A percentile compares a stretch with the other conserved stretches of the same genome.
These are phyloP conservation scores for Potorous gilbertii DNA, from an alignment of 2,797 vertebrate species.

Conservation along the genomic window DNA sequence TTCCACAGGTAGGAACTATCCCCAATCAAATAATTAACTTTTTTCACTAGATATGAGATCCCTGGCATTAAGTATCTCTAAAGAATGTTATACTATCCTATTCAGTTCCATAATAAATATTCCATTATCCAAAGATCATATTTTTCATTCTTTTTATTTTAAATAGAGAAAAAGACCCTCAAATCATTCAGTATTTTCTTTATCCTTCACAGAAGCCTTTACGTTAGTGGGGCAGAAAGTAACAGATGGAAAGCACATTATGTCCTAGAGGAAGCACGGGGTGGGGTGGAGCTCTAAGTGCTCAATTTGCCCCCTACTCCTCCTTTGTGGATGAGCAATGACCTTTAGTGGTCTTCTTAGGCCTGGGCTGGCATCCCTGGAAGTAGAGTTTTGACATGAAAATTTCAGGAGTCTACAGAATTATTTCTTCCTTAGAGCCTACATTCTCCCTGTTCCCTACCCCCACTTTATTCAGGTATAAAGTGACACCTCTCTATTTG, in stretches of 20 bases:
- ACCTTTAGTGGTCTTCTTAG: neutral
- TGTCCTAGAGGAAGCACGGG: neutral
- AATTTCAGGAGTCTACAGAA: conserved; percentile 20
- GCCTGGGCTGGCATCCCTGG: neutral
- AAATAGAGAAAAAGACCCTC: neutral
- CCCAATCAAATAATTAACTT: neutral
- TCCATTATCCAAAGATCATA: neutral
- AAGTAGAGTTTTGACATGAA: conserved; percentile 22
- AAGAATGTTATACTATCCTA: neutral
- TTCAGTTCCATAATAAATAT: neutral
- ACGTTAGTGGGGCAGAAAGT: neutral
- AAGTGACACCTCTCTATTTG: neutral
- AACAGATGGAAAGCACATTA: conserved; percentile 14
- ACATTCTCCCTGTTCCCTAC: neutral
- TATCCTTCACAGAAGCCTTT: neutral
- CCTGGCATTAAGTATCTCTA: neutral
- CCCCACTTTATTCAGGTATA: neutral
- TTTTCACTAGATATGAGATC: neutral
- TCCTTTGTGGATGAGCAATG: neutral
- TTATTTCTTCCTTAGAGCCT: neutral
- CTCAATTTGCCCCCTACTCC: neutral
- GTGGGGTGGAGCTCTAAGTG: neutral
- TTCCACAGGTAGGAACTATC: neutral
- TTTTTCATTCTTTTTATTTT: neutral
- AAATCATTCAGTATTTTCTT: neutral